These are phyloP conservation scores for Prionailurus bengalensis DNA, from an alignment of 2,113 vertebrate species.

Conservation along the genomic window DNA sequence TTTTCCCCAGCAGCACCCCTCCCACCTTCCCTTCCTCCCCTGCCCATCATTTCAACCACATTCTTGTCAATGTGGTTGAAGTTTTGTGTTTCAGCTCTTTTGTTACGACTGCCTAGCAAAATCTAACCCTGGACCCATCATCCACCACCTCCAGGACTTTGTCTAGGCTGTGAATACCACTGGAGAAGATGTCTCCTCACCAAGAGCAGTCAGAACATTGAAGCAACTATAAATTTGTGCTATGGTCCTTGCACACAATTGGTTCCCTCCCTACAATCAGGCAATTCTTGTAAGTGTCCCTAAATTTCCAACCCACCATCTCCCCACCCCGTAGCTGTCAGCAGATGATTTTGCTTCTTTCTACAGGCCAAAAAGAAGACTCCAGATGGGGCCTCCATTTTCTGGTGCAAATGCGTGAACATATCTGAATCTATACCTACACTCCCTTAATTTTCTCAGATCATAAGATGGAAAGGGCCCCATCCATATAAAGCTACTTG, in stretches of 20 bases:
- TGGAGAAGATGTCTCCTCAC: no score
- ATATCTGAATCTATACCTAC: not conserved
- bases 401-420: not conserved
- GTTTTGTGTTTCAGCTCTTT: not conserved
- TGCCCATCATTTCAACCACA: not conserved
- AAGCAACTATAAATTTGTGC: not conserved
- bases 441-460: not conserved
- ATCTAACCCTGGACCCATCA: not conserved
- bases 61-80: not conserved
- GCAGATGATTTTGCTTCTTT: not conserved
- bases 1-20: not conserved
- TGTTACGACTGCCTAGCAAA: not conserved
- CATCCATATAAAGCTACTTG: not conserved
- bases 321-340: not conserved
- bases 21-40: not conserved
- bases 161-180: not conserved
- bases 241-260: not conserved
- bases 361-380: not conserved
- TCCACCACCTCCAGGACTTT: not conserved
- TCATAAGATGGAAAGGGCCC: not conserved
- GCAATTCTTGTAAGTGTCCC: not conserved
- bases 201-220: not conserved
- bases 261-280: not conserved
- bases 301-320: not conserved
- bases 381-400: not conserved